A percentile compares a stretch with the other conserved stretches of the same genome.
Conservation (phyloP, 2,888 invertebrate species). For the Phyto melanocephala region DNA sequence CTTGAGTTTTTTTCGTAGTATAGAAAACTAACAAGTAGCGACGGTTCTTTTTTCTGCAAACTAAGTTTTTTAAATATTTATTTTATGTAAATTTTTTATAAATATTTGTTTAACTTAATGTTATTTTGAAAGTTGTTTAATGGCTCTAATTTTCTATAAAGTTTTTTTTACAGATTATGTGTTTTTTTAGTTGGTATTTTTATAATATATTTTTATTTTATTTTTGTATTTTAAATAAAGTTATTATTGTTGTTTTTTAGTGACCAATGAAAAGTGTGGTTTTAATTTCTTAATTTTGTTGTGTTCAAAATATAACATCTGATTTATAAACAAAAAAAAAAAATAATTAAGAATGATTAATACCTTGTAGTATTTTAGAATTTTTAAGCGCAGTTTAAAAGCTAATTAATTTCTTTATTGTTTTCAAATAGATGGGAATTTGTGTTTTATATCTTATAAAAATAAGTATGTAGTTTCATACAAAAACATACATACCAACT, state of each 20-base stretch:
- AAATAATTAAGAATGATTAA: constrained; percentile 42
- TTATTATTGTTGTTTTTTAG: constrained; percentile 27
- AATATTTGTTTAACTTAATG: constrained; percentile 64
- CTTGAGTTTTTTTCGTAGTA: constrained; percentile 70
- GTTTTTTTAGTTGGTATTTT: constrained; percentile 49
- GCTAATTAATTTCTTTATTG: constrained; percentile 9
- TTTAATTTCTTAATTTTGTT: constrained; percentile 48
- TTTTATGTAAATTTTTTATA: background rate
- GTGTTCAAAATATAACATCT: background rate
- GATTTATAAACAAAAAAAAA: too few relatives aligned
- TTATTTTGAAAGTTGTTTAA: constrained; percentile 51
- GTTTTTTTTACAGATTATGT: constrained; percentile 71
- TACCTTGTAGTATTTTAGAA: background rate
- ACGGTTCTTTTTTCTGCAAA: background rate
- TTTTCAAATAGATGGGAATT: background rate
- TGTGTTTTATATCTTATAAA: too few relatives aligned
- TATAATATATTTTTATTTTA: background rate
- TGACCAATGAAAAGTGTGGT: constrained; percentile 10
- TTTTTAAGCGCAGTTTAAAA: background rate
- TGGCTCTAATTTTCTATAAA: background rate
- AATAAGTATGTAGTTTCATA: too few relatives aligned
- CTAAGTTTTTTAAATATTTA: background rate
- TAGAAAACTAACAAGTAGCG: constrained; percentile 46
- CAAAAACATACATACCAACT: too few relatives aligned
- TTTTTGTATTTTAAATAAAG: constrained; percentile 29